Percentiles rank a stretch among this genome's conserved stretches.
These are phyloP conservation scores for Drosophila burlai DNA, from an alignment of 1,140 invertebrate genomes.

Conservation along the genomic window DNA sequence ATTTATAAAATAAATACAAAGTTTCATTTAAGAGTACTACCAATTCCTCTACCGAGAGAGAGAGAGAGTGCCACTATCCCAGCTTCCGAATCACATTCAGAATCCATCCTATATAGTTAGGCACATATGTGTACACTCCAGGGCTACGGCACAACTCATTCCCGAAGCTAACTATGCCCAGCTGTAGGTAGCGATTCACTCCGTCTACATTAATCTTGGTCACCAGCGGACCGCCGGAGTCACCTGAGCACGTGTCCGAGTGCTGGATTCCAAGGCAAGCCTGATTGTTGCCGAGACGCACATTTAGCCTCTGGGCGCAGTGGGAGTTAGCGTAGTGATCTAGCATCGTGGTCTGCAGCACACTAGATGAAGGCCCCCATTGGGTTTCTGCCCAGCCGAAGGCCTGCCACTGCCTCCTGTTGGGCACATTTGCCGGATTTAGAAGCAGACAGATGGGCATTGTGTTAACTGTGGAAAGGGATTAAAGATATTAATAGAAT, in stretches of 20 bases:
- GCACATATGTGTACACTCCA: conserved; percentile 44
- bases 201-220: neutral
- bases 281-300: conserved; percentile 3
- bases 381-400: conserved; percentile 44
- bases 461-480: conserved; percentile 23
- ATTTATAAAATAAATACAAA: neutral
- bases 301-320: neutral
- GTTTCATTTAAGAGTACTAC: neutral
- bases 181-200: conserved; percentile 35
- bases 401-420: neutral
- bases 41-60: neutral
- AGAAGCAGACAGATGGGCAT: conserved; percentile 48
- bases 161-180: conserved; percentile 49
- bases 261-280: conserved; percentile 6
- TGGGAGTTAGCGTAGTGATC: neutral
- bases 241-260: conserved; percentile 37
- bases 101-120: conserved; percentile 19
- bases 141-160: conserved; percentile 9
- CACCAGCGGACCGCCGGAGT: conserved; percentile 50
- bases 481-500: neutral
- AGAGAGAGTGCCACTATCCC: neutral
- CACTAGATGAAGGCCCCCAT: neutral
- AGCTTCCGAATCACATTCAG: neutral
- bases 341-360: conserved; percentile 16
- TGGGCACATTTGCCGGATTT: neutral